A percentile compares a stretch with the other conserved stretches of the same genome.
Evolutionary conservation across 2,113 vertebrate species (phyloP).

Genomic region (Antigone vipio): DNA sequence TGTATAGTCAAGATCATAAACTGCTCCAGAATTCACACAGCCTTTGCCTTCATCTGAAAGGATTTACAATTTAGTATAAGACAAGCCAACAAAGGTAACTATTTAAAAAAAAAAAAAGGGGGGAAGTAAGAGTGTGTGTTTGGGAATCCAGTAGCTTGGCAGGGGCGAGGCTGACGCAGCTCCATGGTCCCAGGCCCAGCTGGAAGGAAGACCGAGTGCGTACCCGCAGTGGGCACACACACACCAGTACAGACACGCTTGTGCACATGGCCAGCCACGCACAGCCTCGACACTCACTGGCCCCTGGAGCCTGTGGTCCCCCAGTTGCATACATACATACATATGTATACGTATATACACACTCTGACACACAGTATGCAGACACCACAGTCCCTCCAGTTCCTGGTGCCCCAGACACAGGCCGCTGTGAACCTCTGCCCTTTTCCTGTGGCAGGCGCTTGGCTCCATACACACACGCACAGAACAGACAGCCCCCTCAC

Average conservation of each 20-base stretch:
- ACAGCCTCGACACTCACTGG: accelerated
- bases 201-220: accelerated
- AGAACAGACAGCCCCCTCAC: accelerated
- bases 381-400: accelerated
- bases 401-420: not conserved
- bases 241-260: not conserved
- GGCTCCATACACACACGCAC: accelerated
- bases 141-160: not conserved
- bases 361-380: not conserved
- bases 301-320: not conserved
- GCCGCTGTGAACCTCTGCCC: not conserved
- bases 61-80: not conserved
- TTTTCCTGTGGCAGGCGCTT: not conserved
- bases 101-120: not conserved
- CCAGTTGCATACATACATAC: not conserved
- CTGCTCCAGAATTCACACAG: not conserved
- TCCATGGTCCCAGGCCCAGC: not conserved
- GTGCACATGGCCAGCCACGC: not conserved
- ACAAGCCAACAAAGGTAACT: not conserved
- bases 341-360: accelerated
- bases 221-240: accelerated
- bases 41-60: not conserved
- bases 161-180: not conserved
- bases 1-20: not conserved
- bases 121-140: not conserved